Evolutionary conservation across 2,113 vertebrate species (phyloP), one percentile per base, ranked within the genome.

Genomic region (Nycticryphes semicollaris): DNA sequence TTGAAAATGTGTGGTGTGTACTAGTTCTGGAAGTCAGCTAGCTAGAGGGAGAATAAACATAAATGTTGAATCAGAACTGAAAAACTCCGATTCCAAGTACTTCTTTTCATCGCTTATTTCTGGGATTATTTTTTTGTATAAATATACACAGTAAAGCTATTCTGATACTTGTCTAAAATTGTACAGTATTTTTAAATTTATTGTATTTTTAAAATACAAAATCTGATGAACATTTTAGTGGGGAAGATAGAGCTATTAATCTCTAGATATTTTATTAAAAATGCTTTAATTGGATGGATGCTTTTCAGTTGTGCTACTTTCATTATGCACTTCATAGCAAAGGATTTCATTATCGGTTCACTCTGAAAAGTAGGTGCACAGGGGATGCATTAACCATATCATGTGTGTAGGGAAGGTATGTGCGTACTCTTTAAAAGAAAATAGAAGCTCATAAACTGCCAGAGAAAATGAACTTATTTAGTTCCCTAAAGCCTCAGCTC

Each of bases 81-180:
- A 22, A 82, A 93, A 66, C 14, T 79, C 15, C 16, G 27, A 4
- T 50, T 86, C 17, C 30, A 68, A 15, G 59, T 67, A 31, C 8
- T 92, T 70, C 6, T 10, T 10, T 14, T 5, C 18, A 57, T 22
- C 73, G 30, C 45, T 3, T 80, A 4, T 47, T 90, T 69, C 48
- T 83, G 75, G 33, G 63, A 51, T 62, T 87, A 47, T 50, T 62
- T 77, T 76, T 35, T 93, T 70, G 39, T 63, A 21, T 47, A 47
- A 30, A 51, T 81, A 10, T 95, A 92, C 82, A 91, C 14, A 66
- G 75, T 91, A 84, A 96, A 97, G 56, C 45, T 95, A 69, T 96
- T 97, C 85, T 94, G 90, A 75, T 67, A 91, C 19, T 75, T 84
- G 47, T 91, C 16, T 84, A 63, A 88, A 76, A 51, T 43, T 76